These are phyloP conservation scores for Drosophila ohnishii DNA, from an alignment of 1,140 invertebrate genomes.

Conservation along the genomic window DNA sequence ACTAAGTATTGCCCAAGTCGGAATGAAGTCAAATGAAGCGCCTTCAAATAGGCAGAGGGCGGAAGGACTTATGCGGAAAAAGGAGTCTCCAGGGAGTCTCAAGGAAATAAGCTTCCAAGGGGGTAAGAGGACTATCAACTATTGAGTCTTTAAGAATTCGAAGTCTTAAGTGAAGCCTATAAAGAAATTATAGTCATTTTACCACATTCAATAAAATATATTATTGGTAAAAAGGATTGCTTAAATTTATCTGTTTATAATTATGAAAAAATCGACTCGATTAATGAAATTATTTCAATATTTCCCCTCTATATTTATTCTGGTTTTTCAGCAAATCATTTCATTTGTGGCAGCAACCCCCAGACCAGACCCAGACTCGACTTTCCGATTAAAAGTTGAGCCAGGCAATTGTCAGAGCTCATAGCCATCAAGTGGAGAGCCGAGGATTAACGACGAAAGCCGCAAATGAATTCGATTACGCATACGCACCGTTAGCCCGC, in stretches of 20 bases:
- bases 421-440: slow-evolving; percentile 19
- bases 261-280: background rate
- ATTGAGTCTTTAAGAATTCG: background rate
- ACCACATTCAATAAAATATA: background rate
- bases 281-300: background rate
- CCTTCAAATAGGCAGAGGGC: slow-evolving; percentile 3
- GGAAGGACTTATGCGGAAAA: slow-evolving; percentile 21
- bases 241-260: background rate
- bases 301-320: background rate
- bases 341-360: slow-evolving; percentile 6
- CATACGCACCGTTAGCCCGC: slow-evolving; percentile 45
- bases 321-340: background rate
- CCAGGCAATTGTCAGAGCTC: slow-evolving; percentile 25
- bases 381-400: slow-evolving; percentile 29
- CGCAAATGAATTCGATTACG: slow-evolving; percentile 57
- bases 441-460: slow-evolving; percentile 32
- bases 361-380: background rate
- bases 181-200: background rate
- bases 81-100: slow-evolving; percentile 6
- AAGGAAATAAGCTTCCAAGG: background rate
- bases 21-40: slow-evolving; percentile 31
- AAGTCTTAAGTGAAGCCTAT: background rate
- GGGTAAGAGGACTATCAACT: background rate
- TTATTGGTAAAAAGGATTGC: no score
- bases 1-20: slow-evolving; percentile 10